A percentile compares a stretch with the other conserved stretches of the same genome.
These are phyloP conservation scores for Mormyrops boulengeri DNA, from an alignment of 2,797 vertebrate species.

Conservation along the genomic window DNA sequence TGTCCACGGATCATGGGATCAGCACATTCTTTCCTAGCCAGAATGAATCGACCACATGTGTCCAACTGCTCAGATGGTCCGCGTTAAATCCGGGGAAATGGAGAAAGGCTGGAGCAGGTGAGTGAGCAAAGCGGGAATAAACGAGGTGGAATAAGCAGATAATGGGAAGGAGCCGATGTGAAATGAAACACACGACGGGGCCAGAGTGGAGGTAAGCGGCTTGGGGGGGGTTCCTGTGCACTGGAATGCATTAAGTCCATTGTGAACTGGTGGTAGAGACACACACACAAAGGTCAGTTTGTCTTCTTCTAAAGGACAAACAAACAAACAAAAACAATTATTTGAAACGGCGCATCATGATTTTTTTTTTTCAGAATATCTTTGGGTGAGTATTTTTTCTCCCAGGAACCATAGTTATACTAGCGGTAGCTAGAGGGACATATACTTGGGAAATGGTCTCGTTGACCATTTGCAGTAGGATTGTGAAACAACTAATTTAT, in stretches of 20 bases:
- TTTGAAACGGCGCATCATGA: background rate
- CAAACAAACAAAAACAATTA: background rate
- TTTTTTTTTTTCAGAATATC: background rate
- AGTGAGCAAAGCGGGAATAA: background rate
- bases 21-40: background rate
- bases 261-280: background rate
- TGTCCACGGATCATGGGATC: background rate
- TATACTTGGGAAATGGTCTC: background rate
- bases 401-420: background rate
- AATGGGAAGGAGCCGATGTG: background rate
- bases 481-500: background rate
- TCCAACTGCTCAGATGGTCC: background rate
- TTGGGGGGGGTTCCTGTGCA: background rate
- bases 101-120: constrained; percentile 14
- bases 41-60: background rate
- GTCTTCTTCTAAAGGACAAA: background rate
- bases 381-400: background rate
- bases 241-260: background rate
- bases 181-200: background rate
- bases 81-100: background rate
- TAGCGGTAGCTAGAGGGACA: background rate
- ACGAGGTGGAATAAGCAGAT: background rate
- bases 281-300: background rate
- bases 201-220: background rate
- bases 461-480: background rate